phyloP scores from a whole-genome alignment of 2,797 vertebrate species.

The Onychomys torridus region DNA sequence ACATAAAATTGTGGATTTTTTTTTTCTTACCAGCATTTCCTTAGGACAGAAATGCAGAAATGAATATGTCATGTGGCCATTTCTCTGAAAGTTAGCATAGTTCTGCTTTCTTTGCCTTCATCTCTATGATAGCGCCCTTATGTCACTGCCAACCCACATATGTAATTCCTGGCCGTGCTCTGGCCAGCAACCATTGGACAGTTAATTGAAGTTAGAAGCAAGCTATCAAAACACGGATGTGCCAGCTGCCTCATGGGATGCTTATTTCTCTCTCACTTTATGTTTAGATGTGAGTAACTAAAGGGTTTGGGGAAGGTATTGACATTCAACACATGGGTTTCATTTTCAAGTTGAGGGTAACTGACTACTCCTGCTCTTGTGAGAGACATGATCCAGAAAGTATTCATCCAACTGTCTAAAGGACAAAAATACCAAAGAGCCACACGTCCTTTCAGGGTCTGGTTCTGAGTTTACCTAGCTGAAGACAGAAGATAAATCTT shows the following conservation, averaged over 20 bases:
- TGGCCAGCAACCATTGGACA: not conserved
- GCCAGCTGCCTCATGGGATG: not conserved
- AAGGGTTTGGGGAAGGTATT: not conserved
- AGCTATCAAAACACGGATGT: not conserved
- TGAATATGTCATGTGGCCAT: not conserved
- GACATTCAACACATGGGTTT: not conserved
- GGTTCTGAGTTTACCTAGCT: not conserved
- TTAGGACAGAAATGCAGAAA: slow-evolving; percentile 32
- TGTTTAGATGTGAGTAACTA: not conserved
- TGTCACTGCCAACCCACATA: not conserved
- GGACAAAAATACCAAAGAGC: not conserved
- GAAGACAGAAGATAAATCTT: not conserved
- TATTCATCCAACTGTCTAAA: not conserved
- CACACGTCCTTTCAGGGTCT: not conserved
- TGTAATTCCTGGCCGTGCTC: not conserved
- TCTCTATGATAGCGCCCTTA: not conserved
- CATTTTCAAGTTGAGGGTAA: slow-evolving; percentile 28
- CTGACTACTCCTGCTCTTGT: not conserved
- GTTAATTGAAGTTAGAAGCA: not conserved
- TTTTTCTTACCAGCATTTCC: slow-evolving; percentile 3
- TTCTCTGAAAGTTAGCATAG: not conserved
- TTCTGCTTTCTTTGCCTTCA: not conserved
- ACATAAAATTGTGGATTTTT: not conserved
- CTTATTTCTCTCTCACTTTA: not conserved
- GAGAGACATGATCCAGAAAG: not conserved